These are phyloP conservation scores for Sebastolobus alascanus DNA, from an alignment of 2,797 vertebrate species.

Conservation along the genomic window DNA sequence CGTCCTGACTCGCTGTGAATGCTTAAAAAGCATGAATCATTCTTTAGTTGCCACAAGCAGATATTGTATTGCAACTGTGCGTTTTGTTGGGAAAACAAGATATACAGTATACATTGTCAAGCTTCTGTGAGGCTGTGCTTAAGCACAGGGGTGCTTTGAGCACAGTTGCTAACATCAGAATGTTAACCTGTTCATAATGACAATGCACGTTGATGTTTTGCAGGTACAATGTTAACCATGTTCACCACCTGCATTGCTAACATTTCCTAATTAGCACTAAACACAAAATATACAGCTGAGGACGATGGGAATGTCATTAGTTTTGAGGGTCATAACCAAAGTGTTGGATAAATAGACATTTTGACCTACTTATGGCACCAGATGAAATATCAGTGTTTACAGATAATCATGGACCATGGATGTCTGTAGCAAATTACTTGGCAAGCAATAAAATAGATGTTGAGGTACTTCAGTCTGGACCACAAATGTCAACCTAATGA, in stretches of 20 bases:
- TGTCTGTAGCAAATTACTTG: not conserved
- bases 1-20: not conserved
- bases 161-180: not conserved
- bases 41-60: not conserved
- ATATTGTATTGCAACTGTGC: not conserved
- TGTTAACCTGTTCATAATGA: not conserved
- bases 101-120: not conserved
- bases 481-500: not conserved
- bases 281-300: not conserved
- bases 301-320: not conserved
- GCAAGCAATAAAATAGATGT: not conserved
- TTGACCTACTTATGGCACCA: not conserved
- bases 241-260: not conserved
- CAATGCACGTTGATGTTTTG: not conserved
- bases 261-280: not conserved
- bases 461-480: not conserved
- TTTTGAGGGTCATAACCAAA: not conserved
- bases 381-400: not conserved
- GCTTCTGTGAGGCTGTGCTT: not conserved
- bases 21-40: not conserved
- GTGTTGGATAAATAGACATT: not conserved
- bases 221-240: not conserved
- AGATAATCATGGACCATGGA: not conserved
- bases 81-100: conserved; percentile 4
- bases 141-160: not conserved